These are phyloP conservation scores for Halisarca cf. caerulea DNA, from an alignment of 37 sponge, comb jelly and placozoan species.

Conservation along the genomic window DNA sequence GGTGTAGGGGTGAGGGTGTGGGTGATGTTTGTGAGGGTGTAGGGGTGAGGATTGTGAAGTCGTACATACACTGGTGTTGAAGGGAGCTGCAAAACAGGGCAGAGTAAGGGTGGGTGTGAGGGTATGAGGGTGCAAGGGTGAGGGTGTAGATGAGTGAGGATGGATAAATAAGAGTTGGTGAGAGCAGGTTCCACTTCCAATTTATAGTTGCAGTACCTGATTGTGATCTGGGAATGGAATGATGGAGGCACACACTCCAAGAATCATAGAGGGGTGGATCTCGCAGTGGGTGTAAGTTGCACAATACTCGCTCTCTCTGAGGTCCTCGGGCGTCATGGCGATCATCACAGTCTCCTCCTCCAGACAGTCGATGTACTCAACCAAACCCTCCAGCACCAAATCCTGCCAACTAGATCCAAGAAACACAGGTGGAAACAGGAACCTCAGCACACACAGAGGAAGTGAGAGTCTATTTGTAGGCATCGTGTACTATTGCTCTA, in stretches of 20 bases:
- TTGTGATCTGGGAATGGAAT: conserved; percentile 99
- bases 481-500: too few relatives aligned
- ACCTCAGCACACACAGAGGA: too few relatives aligned
- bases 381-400: conserved; percentile 93
- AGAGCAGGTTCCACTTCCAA: not conserved
- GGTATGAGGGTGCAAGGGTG: too few relatives aligned
- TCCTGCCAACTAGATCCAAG: conserved; percentile 88
- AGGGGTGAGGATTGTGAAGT: not conserved
- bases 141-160: too few relatives aligned
- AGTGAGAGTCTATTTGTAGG: not conserved
- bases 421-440: not conserved
- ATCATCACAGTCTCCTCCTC: conserved; percentile 99
- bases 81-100: too few relatives aligned
- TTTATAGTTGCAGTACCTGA: conserved; percentile 36
- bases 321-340: conserved; percentile 97
- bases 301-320: conserved; percentile 82
- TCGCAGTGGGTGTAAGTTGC: conserved; percentile 99
- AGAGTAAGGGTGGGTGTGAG: too few relatives aligned
- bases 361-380: conserved; percentile 98
- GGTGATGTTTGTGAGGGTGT: not conserved
- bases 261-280: conserved; percentile 99
- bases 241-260: conserved; percentile 98
- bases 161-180: too few relatives aligned
- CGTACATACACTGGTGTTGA: too few relatives aligned
- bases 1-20: not conserved